Conservation (phyloP, 2,113 vertebrate genomes). For the Fukomys damarensis region DNA sequence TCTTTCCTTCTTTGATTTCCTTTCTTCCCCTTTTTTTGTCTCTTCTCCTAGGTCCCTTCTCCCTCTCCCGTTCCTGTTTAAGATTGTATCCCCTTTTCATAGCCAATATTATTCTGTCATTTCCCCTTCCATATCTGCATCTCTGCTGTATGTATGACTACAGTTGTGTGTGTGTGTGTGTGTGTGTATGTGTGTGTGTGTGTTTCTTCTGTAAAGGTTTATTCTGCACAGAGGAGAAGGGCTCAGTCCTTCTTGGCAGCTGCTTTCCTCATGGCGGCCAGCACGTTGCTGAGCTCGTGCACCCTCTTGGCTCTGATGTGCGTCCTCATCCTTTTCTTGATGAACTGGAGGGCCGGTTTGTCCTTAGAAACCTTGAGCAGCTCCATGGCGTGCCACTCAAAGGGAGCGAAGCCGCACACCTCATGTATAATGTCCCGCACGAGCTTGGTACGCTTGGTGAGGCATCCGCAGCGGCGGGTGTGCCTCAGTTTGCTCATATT, state of each 20-base stretch:
- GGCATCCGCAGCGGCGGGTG: no score
- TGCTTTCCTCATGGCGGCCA: slow-evolving; percentile 97
- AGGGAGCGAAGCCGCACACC: no score
- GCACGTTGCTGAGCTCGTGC: slow-evolving; percentile 94
- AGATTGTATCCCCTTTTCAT: not conserved
- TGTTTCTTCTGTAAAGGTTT: not conserved
- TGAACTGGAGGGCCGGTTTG: no score
- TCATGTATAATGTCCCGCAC: no score
- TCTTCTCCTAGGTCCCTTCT: not conserved
- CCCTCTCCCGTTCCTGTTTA: not conserved
- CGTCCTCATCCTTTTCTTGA: no score
- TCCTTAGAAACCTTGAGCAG: no score
- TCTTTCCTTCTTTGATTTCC: not conserved
- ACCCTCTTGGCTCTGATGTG: slow-evolving; percentile 89
- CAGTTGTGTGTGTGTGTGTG: no score
- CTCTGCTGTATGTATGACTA: not conserved
- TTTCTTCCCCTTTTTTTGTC: not conserved
- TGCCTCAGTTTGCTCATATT: no score
- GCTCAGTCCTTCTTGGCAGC: slow-evolving; percentile 96
- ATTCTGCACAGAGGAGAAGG: slow-evolving; percentile 63
- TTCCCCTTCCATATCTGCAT: not conserved
- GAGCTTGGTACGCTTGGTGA: no score
- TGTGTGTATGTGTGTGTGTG: no score
- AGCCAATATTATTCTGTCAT: not conserved
- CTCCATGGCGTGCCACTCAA: no score